A percentile compares a stretch with the other conserved stretches of the same genome.
Evolutionary conservation across 2,797 vertebrate genomes (phyloP).

Genomic region (Takifugu ocellatus): DNA sequence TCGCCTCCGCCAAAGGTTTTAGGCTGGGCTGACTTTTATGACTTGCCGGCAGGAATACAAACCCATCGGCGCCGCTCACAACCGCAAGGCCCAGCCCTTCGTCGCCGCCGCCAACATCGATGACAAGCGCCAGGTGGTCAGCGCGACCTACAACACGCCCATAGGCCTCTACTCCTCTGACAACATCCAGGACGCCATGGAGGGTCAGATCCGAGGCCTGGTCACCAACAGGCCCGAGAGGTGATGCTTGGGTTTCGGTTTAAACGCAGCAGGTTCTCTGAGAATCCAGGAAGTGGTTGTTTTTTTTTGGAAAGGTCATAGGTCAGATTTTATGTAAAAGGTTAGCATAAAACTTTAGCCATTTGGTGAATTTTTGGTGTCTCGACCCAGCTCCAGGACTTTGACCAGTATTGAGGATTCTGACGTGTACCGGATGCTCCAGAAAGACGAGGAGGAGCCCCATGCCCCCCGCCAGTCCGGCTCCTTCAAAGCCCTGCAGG

Average conservation of each 20-base stretch:
- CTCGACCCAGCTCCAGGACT: slow-evolving; percentile 77
- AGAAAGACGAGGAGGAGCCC: slow-evolving; percentile 77
- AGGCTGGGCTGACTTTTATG: neutral
- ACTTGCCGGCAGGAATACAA: slow-evolving; percentile 82
- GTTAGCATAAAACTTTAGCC: too few relatives aligned
- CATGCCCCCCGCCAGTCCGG: slow-evolving; percentile 90
- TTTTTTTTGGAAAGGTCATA: too few relatives aligned
- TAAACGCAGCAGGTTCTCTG: neutral
- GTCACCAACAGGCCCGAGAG: slow-evolving; percentile 80
- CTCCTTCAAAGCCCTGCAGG: slow-evolving; percentile 94
- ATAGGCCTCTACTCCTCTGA: slow-evolving; percentile 97
- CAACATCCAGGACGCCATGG: slow-evolving; percentile 96
- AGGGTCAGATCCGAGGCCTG: slow-evolving; percentile 91
- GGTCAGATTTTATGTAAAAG: too few relatives aligned
- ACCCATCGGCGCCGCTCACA: slow-evolving; percentile 89
- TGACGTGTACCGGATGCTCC: slow-evolving; percentile 93
- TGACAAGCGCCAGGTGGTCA: slow-evolving; percentile 96
- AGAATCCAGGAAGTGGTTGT: too few relatives aligned
- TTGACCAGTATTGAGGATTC: slow-evolving; percentile 80
- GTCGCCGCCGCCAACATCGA: slow-evolving; percentile 94
- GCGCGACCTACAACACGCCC: slow-evolving; percentile 94
- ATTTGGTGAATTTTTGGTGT: neutral
- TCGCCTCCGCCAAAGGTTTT: neutral
- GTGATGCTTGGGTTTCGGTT: slow-evolving; percentile 64
- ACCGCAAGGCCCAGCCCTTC: slow-evolving; percentile 92